phyloP scores from a whole-genome alignment of 2,113 vertebrate species.

The Tenrec ecaudatus region DNA sequence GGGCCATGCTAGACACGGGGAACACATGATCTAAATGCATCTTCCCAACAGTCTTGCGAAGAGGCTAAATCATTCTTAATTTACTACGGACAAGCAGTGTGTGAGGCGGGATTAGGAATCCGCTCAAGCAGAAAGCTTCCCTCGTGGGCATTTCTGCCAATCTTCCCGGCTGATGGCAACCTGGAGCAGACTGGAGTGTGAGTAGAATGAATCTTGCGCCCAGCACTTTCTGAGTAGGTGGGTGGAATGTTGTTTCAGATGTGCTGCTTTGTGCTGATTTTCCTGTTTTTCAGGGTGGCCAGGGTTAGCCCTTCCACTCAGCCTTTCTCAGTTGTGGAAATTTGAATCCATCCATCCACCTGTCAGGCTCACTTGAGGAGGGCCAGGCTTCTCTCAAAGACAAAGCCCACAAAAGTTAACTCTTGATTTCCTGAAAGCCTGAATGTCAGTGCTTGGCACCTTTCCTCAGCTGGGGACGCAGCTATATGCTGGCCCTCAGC shows the following conservation, averaged over 20 bases:
- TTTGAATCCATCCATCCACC: conserved; percentile 46
- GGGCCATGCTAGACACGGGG: background rate
- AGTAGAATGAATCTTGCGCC: background rate
- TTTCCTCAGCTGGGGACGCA: background rate
- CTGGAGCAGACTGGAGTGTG: background rate
- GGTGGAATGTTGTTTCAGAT: background rate
- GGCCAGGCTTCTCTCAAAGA: conserved; percentile 27
- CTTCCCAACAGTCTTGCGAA: background rate
- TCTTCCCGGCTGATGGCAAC: background rate
- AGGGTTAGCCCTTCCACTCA: background rate
- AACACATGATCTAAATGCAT: background rate
- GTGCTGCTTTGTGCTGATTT: conserved; percentile 19
- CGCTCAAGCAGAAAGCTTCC: background rate
- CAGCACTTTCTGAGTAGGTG: background rate
- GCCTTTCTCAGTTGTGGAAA: conserved; percentile 15
- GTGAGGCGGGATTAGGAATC: background rate
- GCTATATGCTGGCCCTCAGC: background rate
- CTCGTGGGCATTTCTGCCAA: background rate
- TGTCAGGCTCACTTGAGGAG: conserved; percentile 12
- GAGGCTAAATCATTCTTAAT: background rate
- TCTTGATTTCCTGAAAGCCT: background rate
- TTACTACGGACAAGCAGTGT: background rate
- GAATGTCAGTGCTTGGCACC: background rate
- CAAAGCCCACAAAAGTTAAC: background rate
- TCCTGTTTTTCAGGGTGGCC: conserved; percentile 1